These are phyloP conservation scores for Papilio aristodemus DNA, from an alignment of 1,140 invertebrate genomes.

Conservation along the genomic window DNA sequence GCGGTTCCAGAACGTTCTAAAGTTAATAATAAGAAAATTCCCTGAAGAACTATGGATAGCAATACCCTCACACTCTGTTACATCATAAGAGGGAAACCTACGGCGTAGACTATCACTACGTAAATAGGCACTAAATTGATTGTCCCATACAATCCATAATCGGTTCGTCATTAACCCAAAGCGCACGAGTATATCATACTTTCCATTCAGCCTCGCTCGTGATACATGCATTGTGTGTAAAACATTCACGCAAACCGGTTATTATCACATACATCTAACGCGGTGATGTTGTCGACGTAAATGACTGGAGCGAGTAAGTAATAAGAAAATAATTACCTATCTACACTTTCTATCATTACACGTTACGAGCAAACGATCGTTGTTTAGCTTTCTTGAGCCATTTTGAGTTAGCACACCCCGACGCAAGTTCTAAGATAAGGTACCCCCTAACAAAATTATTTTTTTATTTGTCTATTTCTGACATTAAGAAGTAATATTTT, in stretches of 20 bases:
- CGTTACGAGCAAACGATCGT: not conserved
- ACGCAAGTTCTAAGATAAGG: not conserved
- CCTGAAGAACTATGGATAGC: no score
- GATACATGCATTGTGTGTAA: not conserved
- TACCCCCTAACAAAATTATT: no score
- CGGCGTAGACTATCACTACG: not conserved
- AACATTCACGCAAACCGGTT: not conserved
- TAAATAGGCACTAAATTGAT: not conserved
- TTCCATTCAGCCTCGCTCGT: conserved; percentile 2
- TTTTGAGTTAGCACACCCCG: no score
- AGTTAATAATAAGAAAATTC: no score
- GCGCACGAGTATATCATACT: not conserved
- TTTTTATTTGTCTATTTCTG: no score
- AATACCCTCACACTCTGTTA: no score
- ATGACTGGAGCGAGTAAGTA: not conserved
- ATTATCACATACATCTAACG: conserved; percentile 1
- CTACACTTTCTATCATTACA: conserved; percentile 6
- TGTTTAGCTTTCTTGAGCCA: not conserved
- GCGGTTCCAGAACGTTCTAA: no score
- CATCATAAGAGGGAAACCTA: no score
- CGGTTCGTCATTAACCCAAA: not conserved
- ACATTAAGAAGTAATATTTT: no score
- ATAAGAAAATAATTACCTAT: conserved; percentile 20
- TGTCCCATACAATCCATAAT: not conserved
- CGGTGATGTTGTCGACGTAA: not conserved